Evolutionary conservation across 2,888 invertebrate species (phyloP).

Genomic region (Syrista parreyssii): DNA sequence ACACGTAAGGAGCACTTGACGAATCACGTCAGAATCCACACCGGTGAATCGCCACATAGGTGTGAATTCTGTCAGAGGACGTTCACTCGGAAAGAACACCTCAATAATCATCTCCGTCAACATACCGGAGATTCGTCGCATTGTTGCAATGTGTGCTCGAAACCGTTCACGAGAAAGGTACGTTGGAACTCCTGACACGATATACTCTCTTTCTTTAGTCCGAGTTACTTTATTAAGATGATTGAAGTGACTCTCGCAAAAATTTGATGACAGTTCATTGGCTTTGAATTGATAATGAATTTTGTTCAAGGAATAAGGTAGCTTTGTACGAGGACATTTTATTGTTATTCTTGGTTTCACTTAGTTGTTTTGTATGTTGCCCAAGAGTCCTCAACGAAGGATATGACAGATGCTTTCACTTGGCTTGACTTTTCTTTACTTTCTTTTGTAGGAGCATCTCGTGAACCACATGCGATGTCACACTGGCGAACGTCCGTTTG

Average conservation of each 20-base stretch:
- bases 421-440: not conserved
- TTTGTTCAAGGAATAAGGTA: too few species aligned
- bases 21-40: conserved; percentile 78
- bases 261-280: too few species aligned
- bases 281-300: too few species aligned
- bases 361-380: not conserved
- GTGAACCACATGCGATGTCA: conserved; percentile 83
- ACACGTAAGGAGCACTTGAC: conserved; percentile 89
- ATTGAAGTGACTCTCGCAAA: not conserved
- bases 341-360: not conserved
- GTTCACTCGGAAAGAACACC: conserved; percentile 79
- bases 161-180: conserved; percentile 78
- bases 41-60: conserved; percentile 76
- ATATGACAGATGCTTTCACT: not conserved
- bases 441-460: conserved; percentile 70
- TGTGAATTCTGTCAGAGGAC: conserved; percentile 79
- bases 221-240: not conserved
- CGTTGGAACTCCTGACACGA: conserved; percentile 12
- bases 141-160: conserved; percentile 79
- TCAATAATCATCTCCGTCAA: conserved; percentile 78
- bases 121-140: conserved; percentile 80
- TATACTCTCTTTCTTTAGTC: not conserved
- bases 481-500: conserved; percentile 84
- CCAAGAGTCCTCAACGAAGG: not conserved
- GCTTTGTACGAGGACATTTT: too few species aligned